Base-by-base conservation (phyloP, 1,140 invertebrate species). In the Coenobita brevimanus region DNA sequence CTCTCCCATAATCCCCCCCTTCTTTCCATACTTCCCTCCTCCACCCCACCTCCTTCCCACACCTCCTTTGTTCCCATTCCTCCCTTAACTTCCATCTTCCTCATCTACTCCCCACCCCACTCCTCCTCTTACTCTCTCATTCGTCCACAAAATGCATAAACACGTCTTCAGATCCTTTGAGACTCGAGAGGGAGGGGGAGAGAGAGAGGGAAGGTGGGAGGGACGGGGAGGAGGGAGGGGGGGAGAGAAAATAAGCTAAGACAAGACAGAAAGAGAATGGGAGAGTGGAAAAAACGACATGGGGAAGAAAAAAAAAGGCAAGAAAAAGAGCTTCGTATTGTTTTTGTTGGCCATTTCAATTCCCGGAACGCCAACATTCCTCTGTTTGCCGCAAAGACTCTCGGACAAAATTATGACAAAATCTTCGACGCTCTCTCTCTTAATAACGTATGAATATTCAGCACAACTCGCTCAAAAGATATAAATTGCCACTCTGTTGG, bases 401-500 rank as follows among this genome's bases (percentile, higher is more conserved):
- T 87, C 38, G 27, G 46, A 43, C 24, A 46, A 43, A 82, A 87
- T 87, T 87, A 87, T 87, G 84, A 87, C 84, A 87, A 87, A 87
- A 87, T 87, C 84, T 87, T 79, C 21, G 60, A 38, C 30, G 67
- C 62, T 54, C 84, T 69, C 60, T 24, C 41, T 60, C 84, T 71
- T 87, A 87, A 87, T 87, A 87, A 87, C 84, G 84, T 80, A 87
- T 87, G 84, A 87, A 87, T 87, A 87, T 87, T 87, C 84, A 87
- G 75, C 57, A 87, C 75, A 36, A 38, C 38, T 50, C 76, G 30
- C 84, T 57, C 78, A 87, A 87, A 87, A 87, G 75, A 87, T 79
- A 80, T 87, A 87, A 82, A 87, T 87, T 87, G 84, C 84, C 84
- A 87, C 84, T 87, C 84, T 87, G 84, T 87, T 87, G 36, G 79